Evolutionary conservation across 2,888 invertebrate genomes (phyloP).

Genomic region (Ceraclea dissimilis): DNA sequence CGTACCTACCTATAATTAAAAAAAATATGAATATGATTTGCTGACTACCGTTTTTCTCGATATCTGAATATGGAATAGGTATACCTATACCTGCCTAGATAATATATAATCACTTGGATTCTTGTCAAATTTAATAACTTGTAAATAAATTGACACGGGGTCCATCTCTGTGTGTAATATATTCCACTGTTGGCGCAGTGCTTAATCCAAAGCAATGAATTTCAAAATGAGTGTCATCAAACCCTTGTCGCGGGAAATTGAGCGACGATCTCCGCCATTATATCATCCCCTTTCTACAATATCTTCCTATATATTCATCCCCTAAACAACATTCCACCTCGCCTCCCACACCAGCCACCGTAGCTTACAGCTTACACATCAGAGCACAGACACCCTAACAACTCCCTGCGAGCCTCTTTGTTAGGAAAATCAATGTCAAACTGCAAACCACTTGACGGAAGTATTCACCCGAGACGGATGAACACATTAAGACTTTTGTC

Average conservation of each 20-base stretch:
- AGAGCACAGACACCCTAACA: constrained; percentile 4
- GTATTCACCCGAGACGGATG: constrained; percentile 1
- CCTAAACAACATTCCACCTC: background rate
- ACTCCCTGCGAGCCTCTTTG: constrained; percentile 18
- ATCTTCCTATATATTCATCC: background rate
- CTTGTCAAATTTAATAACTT: no score
- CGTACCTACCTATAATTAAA: no score
- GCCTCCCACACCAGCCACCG: constrained; percentile 1
- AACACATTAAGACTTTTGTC: background rate
- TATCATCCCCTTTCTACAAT: constrained; percentile 6
- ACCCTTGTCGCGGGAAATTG: constrained; percentile 26
- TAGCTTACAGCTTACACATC: background rate
- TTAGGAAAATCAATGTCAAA: constrained; percentile 26
- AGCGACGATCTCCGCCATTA: constrained; percentile 24
- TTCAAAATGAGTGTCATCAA: constrained; percentile 27
- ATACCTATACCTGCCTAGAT: no score
- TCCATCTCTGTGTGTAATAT: constrained; percentile 4
- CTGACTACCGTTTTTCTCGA: no score
- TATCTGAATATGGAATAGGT: no score
- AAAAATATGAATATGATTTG: no score
- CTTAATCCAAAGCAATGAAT: constrained; percentile 26
- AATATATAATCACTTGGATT: no score
- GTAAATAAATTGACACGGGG: no score
- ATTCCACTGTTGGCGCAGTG: constrained; percentile 7
- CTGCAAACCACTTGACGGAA: constrained; percentile 8